Evolutionary conservation across 2,113 vertebrate genomes (phyloP).

Genomic region (Gymnarchus niloticus): DNA sequence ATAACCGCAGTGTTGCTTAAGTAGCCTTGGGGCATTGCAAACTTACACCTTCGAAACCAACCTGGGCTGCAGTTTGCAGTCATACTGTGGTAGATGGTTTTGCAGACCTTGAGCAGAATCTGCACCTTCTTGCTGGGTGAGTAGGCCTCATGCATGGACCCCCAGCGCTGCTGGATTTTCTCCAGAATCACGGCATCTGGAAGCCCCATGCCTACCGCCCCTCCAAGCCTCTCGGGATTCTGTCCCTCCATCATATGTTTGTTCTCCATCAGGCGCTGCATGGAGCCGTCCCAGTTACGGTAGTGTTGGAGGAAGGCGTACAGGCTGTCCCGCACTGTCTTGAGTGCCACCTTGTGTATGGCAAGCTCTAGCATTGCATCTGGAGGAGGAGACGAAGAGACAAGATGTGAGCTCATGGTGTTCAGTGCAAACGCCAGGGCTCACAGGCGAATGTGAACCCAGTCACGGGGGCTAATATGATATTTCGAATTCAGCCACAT

Average conservation of each 20-base stretch:
- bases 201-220: conserved; percentile 48
- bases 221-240: conserved; percentile 53
- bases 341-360: conserved; percentile 74
- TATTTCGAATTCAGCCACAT: neutral
- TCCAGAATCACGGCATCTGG: conserved; percentile 60
- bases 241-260: conserved; percentile 45
- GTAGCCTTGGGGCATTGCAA: neutral
- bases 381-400: conserved; percentile 31
- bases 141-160: conserved; percentile 64
- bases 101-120: conserved; percentile 75
- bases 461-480: neutral
- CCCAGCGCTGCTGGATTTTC: conserved; percentile 66
- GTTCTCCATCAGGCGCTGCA: conserved; percentile 51
- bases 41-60: conserved; percentile 30
- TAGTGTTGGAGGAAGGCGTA: conserved; percentile 61
- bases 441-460: neutral
- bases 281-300: conserved; percentile 46
- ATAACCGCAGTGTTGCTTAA: neutral
- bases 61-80: conserved; percentile 55
- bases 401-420: neutral
- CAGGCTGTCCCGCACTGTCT: conserved; percentile 61
- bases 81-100: conserved; percentile 76
- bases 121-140: conserved; percentile 77
- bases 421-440: neutral
- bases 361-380: conserved; percentile 68